These are phyloP conservation scores for Halcyon smyrnensis DNA, from an alignment of 2,797 vertebrate species.

Conservation along the genomic window DNA sequence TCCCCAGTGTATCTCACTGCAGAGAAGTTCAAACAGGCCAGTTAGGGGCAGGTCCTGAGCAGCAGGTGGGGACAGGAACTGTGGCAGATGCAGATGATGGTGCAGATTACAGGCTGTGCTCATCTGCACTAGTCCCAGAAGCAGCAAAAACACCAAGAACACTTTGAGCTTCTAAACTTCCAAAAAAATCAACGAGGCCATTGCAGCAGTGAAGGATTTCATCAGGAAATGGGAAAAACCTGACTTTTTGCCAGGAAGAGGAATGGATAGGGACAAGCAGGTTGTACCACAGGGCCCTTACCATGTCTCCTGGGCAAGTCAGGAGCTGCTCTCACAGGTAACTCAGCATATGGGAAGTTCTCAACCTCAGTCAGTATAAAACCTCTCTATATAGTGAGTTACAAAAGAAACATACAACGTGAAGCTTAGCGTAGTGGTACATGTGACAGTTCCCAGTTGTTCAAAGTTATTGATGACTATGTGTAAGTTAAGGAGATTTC, in stretches of 20 bases:
- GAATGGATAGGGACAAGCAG: fast-evolving
- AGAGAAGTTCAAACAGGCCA: background rate
- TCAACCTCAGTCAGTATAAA: background rate
- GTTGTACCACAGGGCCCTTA: background rate
- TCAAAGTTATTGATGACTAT: background rate
- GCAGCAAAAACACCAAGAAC: background rate
- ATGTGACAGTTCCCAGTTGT: background rate
- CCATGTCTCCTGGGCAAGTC: background rate
- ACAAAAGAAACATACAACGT: background rate
- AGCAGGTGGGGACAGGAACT: background rate
- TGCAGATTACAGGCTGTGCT: background rate
- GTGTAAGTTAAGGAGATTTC: background rate
- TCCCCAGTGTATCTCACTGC: background rate
- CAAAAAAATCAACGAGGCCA: background rate
- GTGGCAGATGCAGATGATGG: background rate
- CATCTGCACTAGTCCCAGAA: fast-evolving
- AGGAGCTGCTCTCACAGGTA: background rate
- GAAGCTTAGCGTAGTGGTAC: background rate
- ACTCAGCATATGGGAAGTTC: background rate
- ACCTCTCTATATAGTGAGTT: background rate
- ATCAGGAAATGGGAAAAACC: fast-evolving
- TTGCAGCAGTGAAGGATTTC: background rate
- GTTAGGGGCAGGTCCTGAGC: background rate
- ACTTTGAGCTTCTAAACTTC: background rate
- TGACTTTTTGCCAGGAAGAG: background rate